Conservation (phyloP, 2,797 vertebrate species). For the Momotus momota region DNA sequence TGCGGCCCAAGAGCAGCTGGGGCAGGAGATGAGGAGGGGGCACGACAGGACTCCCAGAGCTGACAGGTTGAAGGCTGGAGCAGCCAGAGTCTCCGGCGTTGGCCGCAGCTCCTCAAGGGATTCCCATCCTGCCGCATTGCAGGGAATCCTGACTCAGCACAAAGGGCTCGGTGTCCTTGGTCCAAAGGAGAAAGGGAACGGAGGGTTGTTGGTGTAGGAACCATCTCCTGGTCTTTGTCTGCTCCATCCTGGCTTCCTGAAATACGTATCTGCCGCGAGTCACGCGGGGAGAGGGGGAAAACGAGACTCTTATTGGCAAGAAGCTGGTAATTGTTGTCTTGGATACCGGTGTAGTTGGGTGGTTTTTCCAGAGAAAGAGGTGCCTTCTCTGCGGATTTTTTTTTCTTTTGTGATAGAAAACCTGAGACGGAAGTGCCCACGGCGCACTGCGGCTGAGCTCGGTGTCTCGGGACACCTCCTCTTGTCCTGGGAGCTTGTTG, state of each 20-base stretch:
- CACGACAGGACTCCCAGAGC: not conserved
- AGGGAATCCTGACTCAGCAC: not conserved
- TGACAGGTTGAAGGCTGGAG: not conserved
- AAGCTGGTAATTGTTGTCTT: not conserved
- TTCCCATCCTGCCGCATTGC: not conserved
- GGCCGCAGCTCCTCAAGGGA: not conserved
- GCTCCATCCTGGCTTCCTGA: too few relatives aligned
- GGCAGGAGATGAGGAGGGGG: not conserved
- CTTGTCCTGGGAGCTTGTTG: not conserved
- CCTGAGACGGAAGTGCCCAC: too few relatives aligned
- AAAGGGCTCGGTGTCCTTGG: not conserved
- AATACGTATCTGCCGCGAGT: too few relatives aligned
- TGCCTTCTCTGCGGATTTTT: not conserved
- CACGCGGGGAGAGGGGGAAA: too few relatives aligned
- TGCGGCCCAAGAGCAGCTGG: fast-evolving
- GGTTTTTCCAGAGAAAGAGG: not conserved
- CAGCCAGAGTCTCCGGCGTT: fast-evolving
- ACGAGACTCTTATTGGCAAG: too few relatives aligned
- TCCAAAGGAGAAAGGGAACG: not conserved
- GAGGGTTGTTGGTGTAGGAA: too few relatives aligned
- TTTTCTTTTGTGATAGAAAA: too few relatives aligned
- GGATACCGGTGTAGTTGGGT: not conserved
- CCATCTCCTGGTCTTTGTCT: too few relatives aligned
- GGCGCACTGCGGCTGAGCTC: not conserved
- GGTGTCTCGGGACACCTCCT: not conserved